Percentiles rank a stretch among this genome's conserved stretches.
Evolutionary conservation across 2,888 invertebrate species (phyloP).

Genomic region (Drosophila atripex): DNA sequence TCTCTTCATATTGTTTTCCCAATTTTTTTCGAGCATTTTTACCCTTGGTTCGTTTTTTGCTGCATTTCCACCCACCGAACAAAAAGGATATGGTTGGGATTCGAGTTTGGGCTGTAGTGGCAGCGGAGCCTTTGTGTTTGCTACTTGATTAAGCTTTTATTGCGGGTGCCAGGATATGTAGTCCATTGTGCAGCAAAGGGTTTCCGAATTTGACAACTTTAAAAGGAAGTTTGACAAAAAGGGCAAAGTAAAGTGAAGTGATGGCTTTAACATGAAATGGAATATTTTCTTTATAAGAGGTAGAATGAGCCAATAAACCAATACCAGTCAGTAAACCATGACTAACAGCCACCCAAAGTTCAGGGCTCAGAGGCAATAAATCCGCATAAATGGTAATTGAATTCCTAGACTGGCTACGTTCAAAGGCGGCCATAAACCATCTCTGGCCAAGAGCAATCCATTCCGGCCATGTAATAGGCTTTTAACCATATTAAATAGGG

Average conservation of each 20-base stretch:
- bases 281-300: no score
- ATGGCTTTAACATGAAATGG: not conserved
- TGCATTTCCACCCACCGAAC: slow-evolving; percentile 44
- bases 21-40: slow-evolving; percentile 37
- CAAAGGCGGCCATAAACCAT: slow-evolving; percentile 31
- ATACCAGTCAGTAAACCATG: not conserved
- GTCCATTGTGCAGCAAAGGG: slow-evolving; percentile 31
- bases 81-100: slow-evolving; percentile 3
- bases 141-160: slow-evolving; percentile 45
- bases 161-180: slow-evolving; percentile 35
- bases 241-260: not conserved
- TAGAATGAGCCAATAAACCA: no score
- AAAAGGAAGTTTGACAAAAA: not conserved
- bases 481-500: slow-evolving; percentile 67
- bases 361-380: slow-evolving; percentile 29
- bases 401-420: slow-evolving; percentile 40
- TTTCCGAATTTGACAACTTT: slow-evolving; percentile 21
- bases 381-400: slow-evolving; percentile 42
- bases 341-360: slow-evolving; percentile 6
- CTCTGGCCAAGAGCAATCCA: slow-evolving; percentile 11
- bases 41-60: slow-evolving; percentile 45
- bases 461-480: slow-evolving; percentile 53
- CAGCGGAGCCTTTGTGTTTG: slow-evolving; percentile 23
- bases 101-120: not conserved
- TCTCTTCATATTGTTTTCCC: slow-evolving; percentile 25